Base-by-base conservation (phyloP, 2,888 invertebrate genomes). In the Tenthredo mesomela region DNA sequence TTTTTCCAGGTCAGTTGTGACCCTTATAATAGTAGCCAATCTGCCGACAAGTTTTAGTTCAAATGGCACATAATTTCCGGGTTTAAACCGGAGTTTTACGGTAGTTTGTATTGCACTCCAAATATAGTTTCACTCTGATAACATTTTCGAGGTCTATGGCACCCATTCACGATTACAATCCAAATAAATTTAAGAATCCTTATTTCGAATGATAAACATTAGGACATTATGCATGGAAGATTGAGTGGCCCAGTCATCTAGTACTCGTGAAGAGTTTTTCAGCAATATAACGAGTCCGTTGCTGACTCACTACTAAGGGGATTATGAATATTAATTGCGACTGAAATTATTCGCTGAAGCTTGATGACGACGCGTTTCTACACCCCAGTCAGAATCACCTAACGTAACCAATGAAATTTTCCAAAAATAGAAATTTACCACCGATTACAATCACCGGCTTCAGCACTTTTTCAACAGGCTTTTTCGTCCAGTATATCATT, bases 251-350 rank as follows among this genome's bases (percentile, higher is more conserved):
- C 43, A 2, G 15, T 21, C 33, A 40, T 21, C 21, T 15, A 37
- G 7, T 37, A 40, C 10, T 21, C 67, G 67, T 67, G 10, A 73
- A 73, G 15, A 73, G 18, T 21, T 73, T 73, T 73, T 73, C n/a
- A n/a, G 43, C 21, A 73, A 73, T 21, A 0, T 21, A 21, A 40
- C 40, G 43, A 43, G n/a, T 40, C 12, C 71, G 43, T 29, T 73
- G 71, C 43, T 43, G 40, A 73, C 71, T 43, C 71, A 21, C 43
- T 15, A 43, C 71, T 40, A n/a, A 15, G 43, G 71, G 71, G 43
- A 73, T 73, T n/a, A 73, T 12, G 43, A 73, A 73, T 73, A 73
- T 73, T 21, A 73, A 73, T 73, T 21, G n/a, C 43, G n/a, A 10
- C 5, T 73, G 71, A 73, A 25, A 73, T 73, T 21, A 40, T 73